These are phyloP conservation scores for Alviniconcha strummeri DNA, from an alignment of 2,888 invertebrate genomes.

Conservation along the genomic window DNA sequence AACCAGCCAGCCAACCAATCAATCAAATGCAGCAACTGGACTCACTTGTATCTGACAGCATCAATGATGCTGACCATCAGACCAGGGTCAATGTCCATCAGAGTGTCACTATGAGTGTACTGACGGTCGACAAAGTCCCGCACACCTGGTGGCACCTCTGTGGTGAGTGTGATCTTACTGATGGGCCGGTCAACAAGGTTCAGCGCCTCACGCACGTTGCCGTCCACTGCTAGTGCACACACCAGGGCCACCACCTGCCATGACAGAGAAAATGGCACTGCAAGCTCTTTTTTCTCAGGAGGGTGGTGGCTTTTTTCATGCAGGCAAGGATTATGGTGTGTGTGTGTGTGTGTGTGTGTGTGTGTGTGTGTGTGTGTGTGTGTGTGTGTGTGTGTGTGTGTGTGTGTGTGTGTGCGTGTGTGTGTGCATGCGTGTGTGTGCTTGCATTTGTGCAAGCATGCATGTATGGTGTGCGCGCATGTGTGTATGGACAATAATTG, in stretches of 20 bases:
- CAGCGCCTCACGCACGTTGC: conserved; percentile 53
- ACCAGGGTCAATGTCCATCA: conserved; percentile 63
- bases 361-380: not conserved
- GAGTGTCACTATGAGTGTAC: conserved; percentile 49
- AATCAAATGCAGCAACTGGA: not conserved
- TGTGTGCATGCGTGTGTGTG: not conserved
- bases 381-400: not conserved
- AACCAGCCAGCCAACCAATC: not conserved
- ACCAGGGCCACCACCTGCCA: conserved; percentile 50
- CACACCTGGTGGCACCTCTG: conserved; percentile 37
- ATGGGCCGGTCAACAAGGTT: conserved; percentile 57
- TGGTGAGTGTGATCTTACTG: conserved; percentile 1
- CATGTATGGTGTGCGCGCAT: too few species aligned
- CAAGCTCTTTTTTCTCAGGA: too few species aligned
- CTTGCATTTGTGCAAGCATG: not conserved
- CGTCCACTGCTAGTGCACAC: conserved; percentile 52
- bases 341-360: not conserved
- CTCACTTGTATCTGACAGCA: conserved; percentile 63
- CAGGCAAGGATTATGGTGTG: too few species aligned
- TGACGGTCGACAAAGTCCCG: conserved; percentile 50
- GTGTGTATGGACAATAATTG: too few species aligned
- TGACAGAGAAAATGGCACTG: too few species aligned
- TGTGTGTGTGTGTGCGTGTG: too few species aligned
- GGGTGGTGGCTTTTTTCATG: too few species aligned
- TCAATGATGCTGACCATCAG: conserved; percentile 61